Conservation (phyloP, 2,113 vertebrate species). For the Columbina picui region DNA sequence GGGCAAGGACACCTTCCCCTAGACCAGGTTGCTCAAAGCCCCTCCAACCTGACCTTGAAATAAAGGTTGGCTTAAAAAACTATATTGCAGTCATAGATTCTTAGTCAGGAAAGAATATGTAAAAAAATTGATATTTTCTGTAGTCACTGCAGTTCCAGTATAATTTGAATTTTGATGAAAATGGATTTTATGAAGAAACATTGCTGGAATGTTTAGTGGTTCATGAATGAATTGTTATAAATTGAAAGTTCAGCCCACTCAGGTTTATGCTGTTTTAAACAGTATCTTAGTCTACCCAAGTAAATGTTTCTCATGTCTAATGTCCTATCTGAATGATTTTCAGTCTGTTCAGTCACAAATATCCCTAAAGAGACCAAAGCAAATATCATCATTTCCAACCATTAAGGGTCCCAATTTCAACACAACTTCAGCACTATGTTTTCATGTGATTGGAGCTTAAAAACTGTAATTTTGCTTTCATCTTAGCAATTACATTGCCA, state of each 20-base stretch:
- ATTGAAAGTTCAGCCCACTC: not conserved
- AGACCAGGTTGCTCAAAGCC: too few species aligned
- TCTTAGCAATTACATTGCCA: not conserved
- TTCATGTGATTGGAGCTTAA: not conserved
- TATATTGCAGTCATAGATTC: not conserved
- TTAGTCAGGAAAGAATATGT: not conserved
- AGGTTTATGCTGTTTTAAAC: not conserved
- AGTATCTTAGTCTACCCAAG: not conserved
- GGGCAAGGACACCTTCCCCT: too few species aligned
- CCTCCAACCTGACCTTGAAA: too few species aligned
- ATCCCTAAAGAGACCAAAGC: not conserved
- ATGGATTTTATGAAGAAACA: not conserved
- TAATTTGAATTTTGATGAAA: not conserved
- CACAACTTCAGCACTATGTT: not conserved
- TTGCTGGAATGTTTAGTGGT: not conserved
- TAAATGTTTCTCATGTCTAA: not conserved
- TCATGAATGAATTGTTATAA: not conserved
- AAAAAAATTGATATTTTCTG: not conserved
- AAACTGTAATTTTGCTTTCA: not conserved
- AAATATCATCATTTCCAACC: not conserved
- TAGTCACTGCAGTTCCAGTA: not conserved
- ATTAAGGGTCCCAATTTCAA: not conserved
- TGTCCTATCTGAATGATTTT: not conserved
- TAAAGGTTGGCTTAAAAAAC: not conserved
- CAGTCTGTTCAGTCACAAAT: not conserved